A percentile compares a stretch with the other conserved stretches of the same genome.
These are phyloP conservation scores for Myotis davidii DNA, from an alignment of 2,113 vertebrate genomes.

Conservation along the genomic window DNA sequence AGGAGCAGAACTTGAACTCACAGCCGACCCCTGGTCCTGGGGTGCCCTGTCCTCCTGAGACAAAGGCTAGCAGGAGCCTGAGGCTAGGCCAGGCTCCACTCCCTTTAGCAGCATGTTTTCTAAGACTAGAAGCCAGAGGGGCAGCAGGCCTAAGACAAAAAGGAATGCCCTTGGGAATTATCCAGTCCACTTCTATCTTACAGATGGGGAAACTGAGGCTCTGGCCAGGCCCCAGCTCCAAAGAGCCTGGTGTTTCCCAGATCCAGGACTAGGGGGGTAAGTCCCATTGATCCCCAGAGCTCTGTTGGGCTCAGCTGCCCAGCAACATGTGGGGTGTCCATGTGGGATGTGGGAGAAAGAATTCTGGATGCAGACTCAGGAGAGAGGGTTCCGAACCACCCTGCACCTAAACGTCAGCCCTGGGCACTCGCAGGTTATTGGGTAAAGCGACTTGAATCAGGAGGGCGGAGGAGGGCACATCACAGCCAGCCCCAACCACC, in stretches of 20 bases:
- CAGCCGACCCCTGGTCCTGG: background rate
- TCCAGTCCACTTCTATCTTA: background rate
- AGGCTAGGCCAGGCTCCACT: background rate
- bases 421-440: background rate
- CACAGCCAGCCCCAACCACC: background rate
- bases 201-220: background rate
- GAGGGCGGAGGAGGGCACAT: rapidly evolving
- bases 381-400: background rate
- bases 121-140: background rate
- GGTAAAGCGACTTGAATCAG: background rate
- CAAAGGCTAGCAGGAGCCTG: background rate
- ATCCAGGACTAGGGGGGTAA: background rate
- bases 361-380: background rate
- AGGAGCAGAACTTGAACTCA: background rate
- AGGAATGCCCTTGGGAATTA: background rate
- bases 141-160: background rate
- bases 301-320: background rate
- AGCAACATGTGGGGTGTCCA: background rate
- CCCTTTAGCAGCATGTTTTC: background rate
- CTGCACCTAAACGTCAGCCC: background rate
- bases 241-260: background rate
- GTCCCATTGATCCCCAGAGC: background rate
- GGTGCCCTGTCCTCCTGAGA: background rate
- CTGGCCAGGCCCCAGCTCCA: background rate
- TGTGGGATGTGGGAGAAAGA: background rate